Evolutionary conservation across 2,888 invertebrate species (phyloP), one percentile per base, ranked within the genome.

Genomic region (Polia nebulosa): DNA sequence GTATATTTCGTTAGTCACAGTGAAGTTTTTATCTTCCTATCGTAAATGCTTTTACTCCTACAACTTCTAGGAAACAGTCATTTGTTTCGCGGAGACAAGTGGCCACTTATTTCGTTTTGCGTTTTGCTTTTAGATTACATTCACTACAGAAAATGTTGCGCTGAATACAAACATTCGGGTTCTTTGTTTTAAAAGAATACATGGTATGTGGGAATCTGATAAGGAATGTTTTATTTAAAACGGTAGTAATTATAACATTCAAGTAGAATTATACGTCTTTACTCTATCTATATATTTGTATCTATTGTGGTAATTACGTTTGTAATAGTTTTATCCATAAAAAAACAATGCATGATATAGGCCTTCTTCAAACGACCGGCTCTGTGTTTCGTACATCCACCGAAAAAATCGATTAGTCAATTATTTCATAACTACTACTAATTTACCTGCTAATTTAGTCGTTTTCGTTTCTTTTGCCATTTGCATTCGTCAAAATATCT

Each of bases 1-100:
- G 57, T 81, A 82, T 82, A 82, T 80, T 82, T 80, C 76, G 79
- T 78, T 78, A 59, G 79, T 61, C 67, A 44, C 81, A 57, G 52
- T 49, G 58, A 41, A 72, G 72, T 78, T 78, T 78, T 72, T 81
- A 78, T 81, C 78, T 78, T 56, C 47, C 47, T 56, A 78, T 81
- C 78, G 81, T 59, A 72, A 78, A 81, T 81, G 73, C 67, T 78
- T 80, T 58, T 58, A 72, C 57, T 77, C 53, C 41, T 61, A 77
- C 72, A 77, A 77, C 63, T 80, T 76, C 77, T 64, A 64, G 80
- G 80, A 76, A 80, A 70, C 76, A 76, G 76, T 80, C 77, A 77
- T 77, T 77, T 77, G 80, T 77, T 76, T 77, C 27, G 25, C 36
- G 51, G 76, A 76, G 76, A 80, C 76, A 76, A 80, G 70, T 63